These are phyloP conservation scores for Thunnus maccoyii DNA, from an alignment of 2,113 vertebrate genomes.

Conservation along the genomic window DNA sequence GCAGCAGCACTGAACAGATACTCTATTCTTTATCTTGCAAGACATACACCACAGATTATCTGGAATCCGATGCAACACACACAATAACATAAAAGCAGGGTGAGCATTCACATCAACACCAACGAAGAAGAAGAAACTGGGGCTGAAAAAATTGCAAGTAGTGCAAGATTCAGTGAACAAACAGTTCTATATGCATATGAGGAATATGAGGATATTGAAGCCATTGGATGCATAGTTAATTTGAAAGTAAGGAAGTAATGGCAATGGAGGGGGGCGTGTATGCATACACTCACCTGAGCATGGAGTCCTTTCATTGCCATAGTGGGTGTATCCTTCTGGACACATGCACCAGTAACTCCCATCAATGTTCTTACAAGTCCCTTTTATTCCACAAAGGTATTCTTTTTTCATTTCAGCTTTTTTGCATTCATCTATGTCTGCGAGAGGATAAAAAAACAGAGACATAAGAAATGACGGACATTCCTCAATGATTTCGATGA, in stretches of 20 bases:
- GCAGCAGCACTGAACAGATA: not conserved
- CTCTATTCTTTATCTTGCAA: not conserved
- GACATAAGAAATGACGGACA: no score
- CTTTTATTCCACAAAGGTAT: slow-evolving; percentile 71
- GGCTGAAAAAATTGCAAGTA: not conserved
- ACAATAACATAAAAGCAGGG: not conserved
- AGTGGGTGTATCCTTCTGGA: slow-evolving; percentile 76
- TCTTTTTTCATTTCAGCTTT: fast-evolving
- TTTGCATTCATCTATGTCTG: slow-evolving; percentile 81
- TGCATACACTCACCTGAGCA: slow-evolving; percentile 76
- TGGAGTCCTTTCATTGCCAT: slow-evolving; percentile 52
- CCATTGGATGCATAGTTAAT: not conserved
- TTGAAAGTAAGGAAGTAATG: not conserved
- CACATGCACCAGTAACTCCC: slow-evolving; percentile 81
- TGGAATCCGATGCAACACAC: not conserved
- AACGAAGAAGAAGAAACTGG: not conserved
- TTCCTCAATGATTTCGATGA: not conserved
- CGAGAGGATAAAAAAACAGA: not conserved
- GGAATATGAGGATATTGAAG: not conserved
- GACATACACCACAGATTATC: not conserved
- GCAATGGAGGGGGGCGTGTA: not conserved
- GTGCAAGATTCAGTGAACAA: no score
- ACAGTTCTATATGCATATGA: not conserved
- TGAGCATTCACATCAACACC: not conserved
- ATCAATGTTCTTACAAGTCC: slow-evolving; percentile 62